Percentiles rank a stretch among this genome's conserved stretches.
phyloP scores from a whole-genome alignment of 2,113 vertebrate species.

The Cephalopholis sonnerati region DNA sequence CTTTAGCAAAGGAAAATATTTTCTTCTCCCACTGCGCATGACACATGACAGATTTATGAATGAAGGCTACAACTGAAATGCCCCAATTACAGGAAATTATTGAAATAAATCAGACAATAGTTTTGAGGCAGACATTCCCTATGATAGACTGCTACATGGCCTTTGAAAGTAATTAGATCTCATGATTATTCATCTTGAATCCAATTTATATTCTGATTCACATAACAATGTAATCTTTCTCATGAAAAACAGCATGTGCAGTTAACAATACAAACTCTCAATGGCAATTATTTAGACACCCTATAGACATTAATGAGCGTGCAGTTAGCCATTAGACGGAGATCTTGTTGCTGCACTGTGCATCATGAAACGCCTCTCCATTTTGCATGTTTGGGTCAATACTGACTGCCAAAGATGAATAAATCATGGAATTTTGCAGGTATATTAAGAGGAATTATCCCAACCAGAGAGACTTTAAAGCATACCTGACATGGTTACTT shows the following conservation, averaged over 20 bases:
- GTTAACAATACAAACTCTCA: constrained; percentile 12
- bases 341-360: background rate
- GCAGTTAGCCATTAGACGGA: constrained; percentile 4
- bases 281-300: constrained; percentile 18
- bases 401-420: background rate
- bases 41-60: background rate
- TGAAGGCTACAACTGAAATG: background rate
- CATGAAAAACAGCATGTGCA: constrained; percentile 3
- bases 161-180: constrained; percentile 34
- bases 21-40: background rate
- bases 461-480: background rate
- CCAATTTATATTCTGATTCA: constrained; percentile 35
- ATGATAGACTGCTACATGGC: constrained; percentile 5
- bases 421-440: background rate
- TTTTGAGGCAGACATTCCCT: background rate
- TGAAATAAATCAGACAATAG: constrained; percentile 11
- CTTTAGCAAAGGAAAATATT: background rate
- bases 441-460: background rate
- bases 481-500: background rate
- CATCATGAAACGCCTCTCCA: background rate
- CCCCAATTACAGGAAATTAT: background rate
- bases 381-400: background rate
- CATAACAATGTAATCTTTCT: constrained; percentile 27
- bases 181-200: constrained; percentile 41
- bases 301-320: constrained; percentile 9